phyloP scores from a whole-genome alignment of 2,113 vertebrate genomes.

The Muscicapa adusta region DNA sequence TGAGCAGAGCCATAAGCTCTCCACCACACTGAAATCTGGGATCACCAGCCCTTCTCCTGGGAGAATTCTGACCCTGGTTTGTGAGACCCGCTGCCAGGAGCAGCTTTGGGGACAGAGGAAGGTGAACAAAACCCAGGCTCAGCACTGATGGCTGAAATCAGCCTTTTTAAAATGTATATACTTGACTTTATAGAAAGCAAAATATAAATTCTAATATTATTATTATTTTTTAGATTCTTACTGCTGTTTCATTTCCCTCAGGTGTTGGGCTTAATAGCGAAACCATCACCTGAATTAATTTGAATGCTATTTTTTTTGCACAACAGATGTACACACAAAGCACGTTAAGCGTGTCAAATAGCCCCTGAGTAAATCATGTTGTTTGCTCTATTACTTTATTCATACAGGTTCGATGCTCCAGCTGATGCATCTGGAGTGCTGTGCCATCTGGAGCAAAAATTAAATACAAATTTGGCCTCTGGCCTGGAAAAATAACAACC shows the following conservation, averaged over 20 bases:
- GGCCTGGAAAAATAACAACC: conserved; percentile 8
- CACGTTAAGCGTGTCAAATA: neutral
- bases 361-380: conserved; percentile 6
- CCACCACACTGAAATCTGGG: fast-evolving
- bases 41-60: neutral
- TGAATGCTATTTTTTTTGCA: neutral
- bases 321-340: neutral
- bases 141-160: neutral
- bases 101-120: neutral
- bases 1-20: neutral
- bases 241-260: neutral
- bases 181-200: neutral
- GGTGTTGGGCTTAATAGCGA: fast-evolving
- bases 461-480: conserved; percentile 45
- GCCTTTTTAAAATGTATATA: neutral
- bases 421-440: conserved; percentile 13
- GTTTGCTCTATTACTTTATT: conserved; percentile 50
- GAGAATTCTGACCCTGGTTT: neutral
- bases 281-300: neutral
- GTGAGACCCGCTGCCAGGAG: fast-evolving
- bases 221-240: neutral
- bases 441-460: conserved; percentile 36
- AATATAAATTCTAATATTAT: neutral
- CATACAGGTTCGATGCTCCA: conserved; percentile 6
- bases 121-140: neutral